These are phyloP conservation scores for Ophion costatus DNA, from an alignment of 2,888 invertebrate species.

Conservation along the genomic window DNA sequence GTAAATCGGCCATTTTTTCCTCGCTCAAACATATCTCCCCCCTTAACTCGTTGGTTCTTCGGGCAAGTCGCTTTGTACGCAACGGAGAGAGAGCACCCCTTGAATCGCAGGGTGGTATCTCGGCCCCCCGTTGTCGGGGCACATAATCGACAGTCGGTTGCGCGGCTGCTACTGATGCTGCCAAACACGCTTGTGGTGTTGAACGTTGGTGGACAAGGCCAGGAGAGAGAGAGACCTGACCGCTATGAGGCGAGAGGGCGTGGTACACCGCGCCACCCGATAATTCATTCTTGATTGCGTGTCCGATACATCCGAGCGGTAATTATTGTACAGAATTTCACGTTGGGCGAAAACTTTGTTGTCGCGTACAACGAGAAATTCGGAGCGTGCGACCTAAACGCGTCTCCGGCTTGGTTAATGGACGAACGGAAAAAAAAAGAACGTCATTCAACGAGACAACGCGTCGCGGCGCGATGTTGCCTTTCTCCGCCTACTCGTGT, in stretches of 20 bases:
- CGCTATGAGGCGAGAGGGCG: conserved; percentile 76
- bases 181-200: conserved; percentile 35
- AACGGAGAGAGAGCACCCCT: conserved; percentile 16
- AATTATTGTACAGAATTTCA: conserved; percentile 73
- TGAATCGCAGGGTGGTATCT: conserved; percentile 41
- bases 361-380: background rate
- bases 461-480: too few relatives aligned
- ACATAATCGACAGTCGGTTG: conserved; percentile 82
- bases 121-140: conserved; percentile 78
- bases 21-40: too few relatives aligned
- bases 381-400: too few relatives aligned
- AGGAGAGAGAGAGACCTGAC: conserved; percentile 67
- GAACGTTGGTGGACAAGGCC: conserved; percentile 77
- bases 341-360: conserved; percentile 3
- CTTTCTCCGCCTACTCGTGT: too few relatives aligned
- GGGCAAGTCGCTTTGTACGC: background rate
- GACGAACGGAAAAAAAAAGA: too few relatives aligned
- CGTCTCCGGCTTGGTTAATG: too few relatives aligned
- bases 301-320: conserved; percentile 82
- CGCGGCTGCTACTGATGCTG: conserved; percentile 81
- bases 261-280: conserved; percentile 73
- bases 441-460: too few relatives aligned
- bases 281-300: conserved; percentile 84
- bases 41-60: background rate
- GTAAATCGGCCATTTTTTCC: too few relatives aligned